A percentile compares a stretch with the other conserved stretches of the same genome.
These are phyloP conservation scores for Heliconius hortense DNA, from an alignment of 2,888 invertebrate genomes.

Conservation along the genomic window DNA sequence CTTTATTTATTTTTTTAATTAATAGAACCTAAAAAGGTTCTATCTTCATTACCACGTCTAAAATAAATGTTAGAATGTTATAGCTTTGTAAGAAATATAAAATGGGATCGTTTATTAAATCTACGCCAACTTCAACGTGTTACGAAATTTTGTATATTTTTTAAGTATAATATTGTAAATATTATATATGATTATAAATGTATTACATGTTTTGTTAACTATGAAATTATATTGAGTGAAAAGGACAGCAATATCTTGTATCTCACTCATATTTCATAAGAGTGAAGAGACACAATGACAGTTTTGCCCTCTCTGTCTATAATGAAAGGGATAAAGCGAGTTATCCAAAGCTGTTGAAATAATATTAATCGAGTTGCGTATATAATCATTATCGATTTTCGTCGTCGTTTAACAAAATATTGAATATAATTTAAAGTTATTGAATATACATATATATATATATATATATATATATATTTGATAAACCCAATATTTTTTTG, in stretches of 20 bases:
- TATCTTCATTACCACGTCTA: slow-evolving; percentile 1
- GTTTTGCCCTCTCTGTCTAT: slow-evolving; percentile 23
- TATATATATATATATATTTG: background rate
- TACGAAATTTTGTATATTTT: slow-evolving; percentile 8
- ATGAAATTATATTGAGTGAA: background rate
- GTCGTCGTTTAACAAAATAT: background rate
- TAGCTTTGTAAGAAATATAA: slow-evolving; percentile 2
- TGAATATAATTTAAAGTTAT: background rate
- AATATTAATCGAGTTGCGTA: background rate
- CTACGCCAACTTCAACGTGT: slow-evolving; percentile 7
- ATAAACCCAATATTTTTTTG: background rate
- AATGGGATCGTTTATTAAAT: slow-evolving; percentile 11
- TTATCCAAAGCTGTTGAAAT: background rate
- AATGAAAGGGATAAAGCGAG: slow-evolving; percentile 16
- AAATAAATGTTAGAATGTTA: slow-evolving; percentile 17
- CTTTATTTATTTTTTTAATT: background rate
- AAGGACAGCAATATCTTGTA: background rate
- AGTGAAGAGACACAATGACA: slow-evolving; percentile 1
- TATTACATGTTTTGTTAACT: background rate
- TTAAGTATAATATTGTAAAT: slow-evolving; percentile 21
- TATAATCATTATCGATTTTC: background rate
- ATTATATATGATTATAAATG: slow-evolving; percentile 12
- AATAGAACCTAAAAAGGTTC: too few species aligned
- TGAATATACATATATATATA: background rate
- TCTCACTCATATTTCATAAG: background rate